Evolutionary conservation across 2,888 invertebrate species (phyloP).

Genomic region (Thecophora atra): DNA sequence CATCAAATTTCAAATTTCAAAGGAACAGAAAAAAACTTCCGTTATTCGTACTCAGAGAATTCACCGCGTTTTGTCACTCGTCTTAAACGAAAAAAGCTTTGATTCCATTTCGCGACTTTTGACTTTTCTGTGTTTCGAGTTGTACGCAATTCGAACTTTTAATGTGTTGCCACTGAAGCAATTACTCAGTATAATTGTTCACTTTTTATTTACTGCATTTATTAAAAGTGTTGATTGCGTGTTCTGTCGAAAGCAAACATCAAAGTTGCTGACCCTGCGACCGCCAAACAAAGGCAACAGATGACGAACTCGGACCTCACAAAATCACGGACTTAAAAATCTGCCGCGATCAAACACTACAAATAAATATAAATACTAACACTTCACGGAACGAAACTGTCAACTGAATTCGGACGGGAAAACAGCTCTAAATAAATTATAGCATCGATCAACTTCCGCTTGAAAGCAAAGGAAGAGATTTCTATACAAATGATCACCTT

Average conservation of each 20-base stretch:
- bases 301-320: not conserved
- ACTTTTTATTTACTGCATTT: not conserved
- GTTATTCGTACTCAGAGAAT: too few species aligned
- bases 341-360: not conserved
- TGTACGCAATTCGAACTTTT: not conserved
- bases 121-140: not conserved
- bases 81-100: not conserved
- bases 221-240: not conserved
- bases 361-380: not conserved
- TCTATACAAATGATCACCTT: not conserved
- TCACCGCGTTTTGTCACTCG: too few species aligned
- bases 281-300: not conserved
- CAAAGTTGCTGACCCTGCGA: conserved; percentile 1
- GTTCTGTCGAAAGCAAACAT: not conserved
- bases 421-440: not conserved
- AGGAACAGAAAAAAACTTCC: too few species aligned
- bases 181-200: not conserved
- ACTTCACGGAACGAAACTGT: not conserved
- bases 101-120: not conserved
- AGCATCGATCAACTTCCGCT: not conserved
- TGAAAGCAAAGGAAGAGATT: not conserved
- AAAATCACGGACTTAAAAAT: conserved; percentile 7
- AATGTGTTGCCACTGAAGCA: not conserved
- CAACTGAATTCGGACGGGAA: not conserved
- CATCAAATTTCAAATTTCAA: too few species aligned